phyloP scores from a whole-genome alignment of 2,113 vertebrate genomes.

The Capreolus pygargus region DNA sequence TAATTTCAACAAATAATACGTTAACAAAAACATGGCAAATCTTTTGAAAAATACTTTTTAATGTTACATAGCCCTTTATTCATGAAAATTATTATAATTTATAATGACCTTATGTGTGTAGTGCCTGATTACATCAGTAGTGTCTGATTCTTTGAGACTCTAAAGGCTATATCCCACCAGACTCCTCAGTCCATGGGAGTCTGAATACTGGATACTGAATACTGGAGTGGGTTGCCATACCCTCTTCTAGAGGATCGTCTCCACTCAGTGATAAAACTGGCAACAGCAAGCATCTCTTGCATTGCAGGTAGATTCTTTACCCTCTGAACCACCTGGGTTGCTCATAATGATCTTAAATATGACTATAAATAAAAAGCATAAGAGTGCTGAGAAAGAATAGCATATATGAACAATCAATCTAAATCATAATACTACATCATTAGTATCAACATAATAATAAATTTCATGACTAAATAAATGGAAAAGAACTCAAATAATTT shows the following conservation, averaged over 20 bases:
- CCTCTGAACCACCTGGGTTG: not conserved
- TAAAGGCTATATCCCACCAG: not conserved
- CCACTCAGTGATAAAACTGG: not conserved
- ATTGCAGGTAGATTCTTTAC: not conserved
- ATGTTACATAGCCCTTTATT: not conserved
- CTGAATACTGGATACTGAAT: not conserved
- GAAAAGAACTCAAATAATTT: not conserved
- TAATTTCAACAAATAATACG: not conserved
- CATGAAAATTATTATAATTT: not conserved
- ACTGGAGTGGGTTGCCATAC: not conserved
- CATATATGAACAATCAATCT: not conserved
- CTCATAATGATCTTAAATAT: not conserved
- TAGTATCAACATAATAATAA: not conserved
- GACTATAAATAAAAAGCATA: not conserved
- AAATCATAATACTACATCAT: not conserved
- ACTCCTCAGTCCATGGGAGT: not conserved
- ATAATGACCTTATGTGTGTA: not conserved
- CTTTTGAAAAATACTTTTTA: not conserved
- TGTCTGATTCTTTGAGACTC: not conserved
- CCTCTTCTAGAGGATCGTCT: not conserved
- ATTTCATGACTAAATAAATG: not conserved
- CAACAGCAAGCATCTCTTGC: not conserved
- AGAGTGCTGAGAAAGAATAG: not conserved
- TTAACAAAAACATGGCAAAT: not conserved
- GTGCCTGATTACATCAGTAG: too few species aligned